A percentile compares a stretch with the other conserved stretches of the same genome.
Evolutionary conservation across 2,888 invertebrate genomes (phyloP).

Genomic region (Buathra laborator): DNA sequence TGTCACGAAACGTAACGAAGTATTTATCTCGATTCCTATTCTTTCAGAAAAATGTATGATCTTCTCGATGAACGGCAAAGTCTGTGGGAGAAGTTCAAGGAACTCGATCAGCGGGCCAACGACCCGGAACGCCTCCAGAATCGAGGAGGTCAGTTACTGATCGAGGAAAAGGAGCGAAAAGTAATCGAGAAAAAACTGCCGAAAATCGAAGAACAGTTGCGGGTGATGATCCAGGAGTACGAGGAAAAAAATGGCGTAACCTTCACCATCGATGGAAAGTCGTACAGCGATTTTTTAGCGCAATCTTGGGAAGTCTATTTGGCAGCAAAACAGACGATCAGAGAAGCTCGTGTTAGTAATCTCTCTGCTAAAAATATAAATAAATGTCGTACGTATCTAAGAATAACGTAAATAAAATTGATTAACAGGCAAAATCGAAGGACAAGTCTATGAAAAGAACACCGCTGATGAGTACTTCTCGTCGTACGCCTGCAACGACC

Average conservation of each 20-base stretch:
- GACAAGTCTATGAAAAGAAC: slow-evolving; percentile 81
- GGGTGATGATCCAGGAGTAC: slow-evolving; percentile 86
- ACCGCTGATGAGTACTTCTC: slow-evolving; percentile 79
- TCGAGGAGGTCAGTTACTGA: slow-evolving; percentile 93
- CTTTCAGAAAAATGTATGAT: slow-evolving; percentile 88
- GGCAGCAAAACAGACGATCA: slow-evolving; percentile 85
- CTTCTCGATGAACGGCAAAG: slow-evolving; percentile 89
- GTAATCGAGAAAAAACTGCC: slow-evolving; percentile 90
- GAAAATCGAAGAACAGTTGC: slow-evolving; percentile 90
- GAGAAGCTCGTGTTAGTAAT: slow-evolving; percentile 79
- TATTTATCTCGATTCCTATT: neutral
- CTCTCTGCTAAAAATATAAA: slow-evolving; percentile 38
- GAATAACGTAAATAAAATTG: slow-evolving; percentile 86
- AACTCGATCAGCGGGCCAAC: slow-evolving; percentile 91
- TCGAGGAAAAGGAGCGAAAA: slow-evolving; percentile 95
- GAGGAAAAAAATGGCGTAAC: slow-evolving; percentile 86
- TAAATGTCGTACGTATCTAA: neutral
- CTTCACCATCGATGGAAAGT: slow-evolving; percentile 89
- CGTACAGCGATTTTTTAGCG: slow-evolving; percentile 88
- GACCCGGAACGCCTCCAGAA: slow-evolving; percentile 94
- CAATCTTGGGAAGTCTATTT: slow-evolving; percentile 88
- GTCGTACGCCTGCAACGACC: slow-evolving; percentile 74
- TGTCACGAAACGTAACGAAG: neutral
- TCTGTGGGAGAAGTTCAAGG: slow-evolving; percentile 91
- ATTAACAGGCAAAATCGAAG: slow-evolving; percentile 86